Percentiles rank a stretch among this genome's conserved stretches.
Evolutionary conservation across 2,888 invertebrate genomes (phyloP).

Genomic region (Aporophyla lueneburgensis): DNA sequence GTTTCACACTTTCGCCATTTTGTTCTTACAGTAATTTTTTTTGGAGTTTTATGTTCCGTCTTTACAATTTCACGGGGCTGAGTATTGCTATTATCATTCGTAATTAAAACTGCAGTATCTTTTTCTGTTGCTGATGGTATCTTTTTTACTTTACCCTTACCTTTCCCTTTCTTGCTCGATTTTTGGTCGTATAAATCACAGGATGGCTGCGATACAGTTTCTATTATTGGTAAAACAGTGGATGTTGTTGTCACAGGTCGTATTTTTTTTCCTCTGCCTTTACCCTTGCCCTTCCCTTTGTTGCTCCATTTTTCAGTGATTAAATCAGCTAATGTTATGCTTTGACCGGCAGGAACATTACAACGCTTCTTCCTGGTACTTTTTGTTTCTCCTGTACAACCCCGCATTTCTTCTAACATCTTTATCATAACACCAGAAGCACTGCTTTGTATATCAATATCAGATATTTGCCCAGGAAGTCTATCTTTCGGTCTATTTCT

Average conservation of each 20-base stretch:
- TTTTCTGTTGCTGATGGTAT: background rate
- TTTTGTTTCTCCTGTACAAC: conserved; percentile 13
- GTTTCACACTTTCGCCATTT: background rate
- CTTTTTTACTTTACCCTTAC: background rate
- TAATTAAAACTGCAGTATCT: background rate
- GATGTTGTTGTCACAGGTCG: background rate
- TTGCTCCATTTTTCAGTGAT: conserved; percentile 6
- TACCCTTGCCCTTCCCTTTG: conserved; percentile 16
- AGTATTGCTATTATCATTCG: background rate
- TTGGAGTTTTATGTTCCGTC: background rate
- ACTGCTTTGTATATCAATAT: too few relatives aligned
- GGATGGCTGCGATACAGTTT: background rate
- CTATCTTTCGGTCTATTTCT: too few relatives aligned
- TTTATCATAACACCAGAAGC: conserved; percentile 12
- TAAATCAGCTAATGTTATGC: conserved; percentile 11
- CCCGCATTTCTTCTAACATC: conserved; percentile 5
- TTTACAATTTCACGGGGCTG: background rate
- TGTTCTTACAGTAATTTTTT: background rate
- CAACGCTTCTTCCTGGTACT: conserved; percentile 1
- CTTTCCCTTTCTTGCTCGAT: background rate
- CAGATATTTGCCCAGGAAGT: too few relatives aligned
- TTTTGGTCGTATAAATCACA: background rate
- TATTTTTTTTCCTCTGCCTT: conserved; percentile 2
- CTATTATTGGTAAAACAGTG: conserved; percentile 2
- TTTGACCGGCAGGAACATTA: conserved; percentile 16